These are phyloP conservation scores for Eciton burchellii DNA, from an alignment of 1,140 invertebrate species.

Conservation along the genomic window DNA sequence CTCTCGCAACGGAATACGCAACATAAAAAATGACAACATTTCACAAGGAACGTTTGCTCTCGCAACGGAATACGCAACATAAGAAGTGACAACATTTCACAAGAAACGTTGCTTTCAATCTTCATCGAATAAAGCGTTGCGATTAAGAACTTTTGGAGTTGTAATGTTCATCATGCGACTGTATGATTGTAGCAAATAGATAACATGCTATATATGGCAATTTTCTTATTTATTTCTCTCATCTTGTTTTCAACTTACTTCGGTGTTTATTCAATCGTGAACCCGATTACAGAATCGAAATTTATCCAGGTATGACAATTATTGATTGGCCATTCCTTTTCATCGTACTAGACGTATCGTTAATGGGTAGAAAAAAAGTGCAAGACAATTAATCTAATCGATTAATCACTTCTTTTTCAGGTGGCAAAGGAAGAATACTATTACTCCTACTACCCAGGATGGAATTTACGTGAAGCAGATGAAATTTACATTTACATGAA, in stretches of 20 bases:
- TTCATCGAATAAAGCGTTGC: too few species aligned
- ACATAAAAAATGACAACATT: too few species aligned
- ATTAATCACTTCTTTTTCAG: slow-evolving; percentile 41
- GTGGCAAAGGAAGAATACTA: background rate
- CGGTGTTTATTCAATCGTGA: background rate
- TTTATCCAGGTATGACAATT: background rate
- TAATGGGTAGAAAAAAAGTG: slow-evolving; percentile 3
- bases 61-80: too few species aligned
- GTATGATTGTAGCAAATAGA: background rate
- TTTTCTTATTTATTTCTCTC: background rate
- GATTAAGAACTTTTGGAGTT: background rate
- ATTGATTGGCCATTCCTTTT: background rate
- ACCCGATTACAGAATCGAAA: background rate
- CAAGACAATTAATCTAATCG: background rate
- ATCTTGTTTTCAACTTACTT: background rate
- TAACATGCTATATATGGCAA: background rate
- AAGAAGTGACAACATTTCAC: too few species aligned
- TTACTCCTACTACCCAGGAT: background rate
- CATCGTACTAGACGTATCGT: background rate
- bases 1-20: too few species aligned
- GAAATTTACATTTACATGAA: too few species aligned
- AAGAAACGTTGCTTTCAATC: too few species aligned
- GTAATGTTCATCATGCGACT: too few species aligned
- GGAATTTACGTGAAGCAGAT: slow-evolving; percentile 6
- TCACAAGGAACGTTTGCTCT: too few species aligned